Percentiles rank a stretch among this genome's conserved stretches.
These are phyloP conservation scores for Rhombomys opimus DNA, from an alignment of 2,113 vertebrate species.

Conservation along the genomic window DNA sequence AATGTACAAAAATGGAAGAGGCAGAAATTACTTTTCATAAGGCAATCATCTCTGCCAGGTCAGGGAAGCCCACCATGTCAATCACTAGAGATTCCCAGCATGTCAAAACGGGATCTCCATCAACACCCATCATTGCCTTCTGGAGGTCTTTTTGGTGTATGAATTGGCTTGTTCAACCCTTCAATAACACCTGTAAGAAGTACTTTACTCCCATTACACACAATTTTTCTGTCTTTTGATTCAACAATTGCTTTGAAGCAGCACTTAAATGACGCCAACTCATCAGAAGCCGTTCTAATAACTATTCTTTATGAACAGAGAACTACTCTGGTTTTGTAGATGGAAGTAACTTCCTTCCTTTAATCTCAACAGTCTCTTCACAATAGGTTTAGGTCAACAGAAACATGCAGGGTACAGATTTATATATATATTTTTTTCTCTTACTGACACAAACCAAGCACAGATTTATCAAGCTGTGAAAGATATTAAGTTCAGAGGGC, in stretches of 20 bases:
- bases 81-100: slow-evolving; percentile 16
- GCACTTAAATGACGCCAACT: background rate
- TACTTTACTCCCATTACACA: background rate
- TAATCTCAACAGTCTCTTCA: slow-evolving; percentile 78
- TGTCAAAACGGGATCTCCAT: background rate
- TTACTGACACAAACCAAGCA: slow-evolving; percentile 84
- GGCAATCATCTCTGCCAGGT: slow-evolving; percentile 33
- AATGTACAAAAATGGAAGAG: slow-evolving; percentile 62
- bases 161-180: slow-evolving; percentile 25
- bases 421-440: slow-evolving; percentile 76
- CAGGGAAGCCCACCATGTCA: slow-evolving; percentile 36
- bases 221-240: slow-evolving; percentile 26
- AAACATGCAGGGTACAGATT: slow-evolving; percentile 77
- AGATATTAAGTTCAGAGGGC: slow-evolving; percentile 87
- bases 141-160: slow-evolving; percentile 36
- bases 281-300: background rate
- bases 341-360: slow-evolving; percentile 72
- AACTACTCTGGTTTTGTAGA: slow-evolving; percentile 60
- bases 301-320: slow-evolving; percentile 46
- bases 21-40: background rate
- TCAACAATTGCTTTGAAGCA: background rate
- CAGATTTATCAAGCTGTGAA: slow-evolving; percentile 87
- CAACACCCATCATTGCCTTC: background rate
- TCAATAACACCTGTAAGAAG: background rate
- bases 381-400: slow-evolving; percentile 60